These are phyloP conservation scores for Andinoacara biseriatus DNA, from an alignment of 2,113 vertebrate genomes.

Conservation along the genomic window DNA sequence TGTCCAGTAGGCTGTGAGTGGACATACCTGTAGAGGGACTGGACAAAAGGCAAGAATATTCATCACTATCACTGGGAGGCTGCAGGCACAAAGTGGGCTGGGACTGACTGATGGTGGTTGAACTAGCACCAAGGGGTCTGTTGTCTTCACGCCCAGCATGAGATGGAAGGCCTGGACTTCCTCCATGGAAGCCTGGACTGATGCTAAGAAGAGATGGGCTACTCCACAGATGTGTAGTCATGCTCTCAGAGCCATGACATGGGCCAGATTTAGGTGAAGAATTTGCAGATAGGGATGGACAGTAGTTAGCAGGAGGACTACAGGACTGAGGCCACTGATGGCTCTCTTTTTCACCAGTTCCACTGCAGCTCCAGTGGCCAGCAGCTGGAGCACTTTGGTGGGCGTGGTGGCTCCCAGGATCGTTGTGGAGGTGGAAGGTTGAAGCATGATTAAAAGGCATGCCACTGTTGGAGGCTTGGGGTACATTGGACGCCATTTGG, in stretches of 20 bases:
- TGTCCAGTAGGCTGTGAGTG: slow-evolving; percentile 67
- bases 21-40: slow-evolving; percentile 52
- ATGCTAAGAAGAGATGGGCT: slow-evolving; percentile 47
- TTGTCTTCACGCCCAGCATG: slow-evolving; percentile 37
- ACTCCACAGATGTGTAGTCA: slow-evolving; percentile 46
- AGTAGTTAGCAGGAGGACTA: slow-evolving; percentile 39
- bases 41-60: slow-evolving; percentile 64
- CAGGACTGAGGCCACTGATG: slow-evolving; percentile 48
- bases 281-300: slow-evolving; percentile 34
- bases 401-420: slow-evolving; percentile 35
- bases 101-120: slow-evolving; percentile 70
- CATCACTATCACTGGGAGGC: slow-evolving; percentile 55
- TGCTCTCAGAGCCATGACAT: slow-evolving; percentile 39
- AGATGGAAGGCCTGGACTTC: slow-evolving; percentile 27
- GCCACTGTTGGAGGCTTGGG: slow-evolving; percentile 33
- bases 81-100: slow-evolving; percentile 76
- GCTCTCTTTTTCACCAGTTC: slow-evolving; percentile 49
- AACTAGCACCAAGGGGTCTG: slow-evolving; percentile 45
- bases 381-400: slow-evolving; percentile 16
- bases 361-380: slow-evolving; percentile 60
- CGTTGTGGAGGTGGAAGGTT: slow-evolving; percentile 50
- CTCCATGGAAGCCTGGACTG: slow-evolving; percentile 40
- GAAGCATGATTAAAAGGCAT: slow-evolving; percentile 51
- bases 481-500: slow-evolving; percentile 54
- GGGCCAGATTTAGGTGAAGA: slow-evolving; percentile 25